phyloP scores from a whole-genome alignment of 2,797 vertebrate species.

The Crypturellus tataupa region DNA sequence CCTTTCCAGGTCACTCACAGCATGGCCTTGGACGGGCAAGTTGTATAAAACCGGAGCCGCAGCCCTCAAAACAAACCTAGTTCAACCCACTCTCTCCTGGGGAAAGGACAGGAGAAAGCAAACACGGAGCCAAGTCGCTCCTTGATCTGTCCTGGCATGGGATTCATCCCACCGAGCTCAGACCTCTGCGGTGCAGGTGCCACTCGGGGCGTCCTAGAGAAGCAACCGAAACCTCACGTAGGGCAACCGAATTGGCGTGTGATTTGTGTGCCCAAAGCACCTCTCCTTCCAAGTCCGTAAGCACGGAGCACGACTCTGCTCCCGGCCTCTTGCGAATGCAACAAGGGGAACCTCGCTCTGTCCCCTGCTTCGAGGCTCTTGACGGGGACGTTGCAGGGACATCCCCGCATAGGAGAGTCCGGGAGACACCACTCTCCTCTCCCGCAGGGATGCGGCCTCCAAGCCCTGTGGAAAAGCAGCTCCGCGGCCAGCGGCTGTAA shows the following conservation, averaged over 20 bases:
- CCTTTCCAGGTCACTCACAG: rapidly evolving
- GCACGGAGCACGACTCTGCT: too few species aligned
- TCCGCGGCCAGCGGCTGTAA: rapidly evolving
- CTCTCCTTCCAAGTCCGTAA: background rate
- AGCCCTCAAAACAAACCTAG: background rate
- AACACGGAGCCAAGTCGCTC: background rate
- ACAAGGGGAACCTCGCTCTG: too few species aligned
- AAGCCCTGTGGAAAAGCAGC: background rate
- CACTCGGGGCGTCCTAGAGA: background rate
- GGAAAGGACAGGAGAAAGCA: background rate
- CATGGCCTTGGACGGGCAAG: rapidly evolving
- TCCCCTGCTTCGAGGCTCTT: background rate
- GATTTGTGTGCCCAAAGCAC: background rate
- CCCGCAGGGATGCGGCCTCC: rapidly evolving
- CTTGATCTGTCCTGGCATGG: background rate
- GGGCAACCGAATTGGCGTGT: too few species aligned
- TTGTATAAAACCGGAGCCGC: background rate
- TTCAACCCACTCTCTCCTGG: background rate
- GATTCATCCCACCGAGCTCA: background rate
- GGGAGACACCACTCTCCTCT: rapidly evolving
- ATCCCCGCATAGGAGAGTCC: background rate
- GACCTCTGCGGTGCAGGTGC: background rate
- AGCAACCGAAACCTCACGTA: background rate
- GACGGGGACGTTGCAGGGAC: background rate
- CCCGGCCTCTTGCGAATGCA: background rate